Evolutionary conservation across 2,113 vertebrate species (phyloP), one percentile per base, ranked within the genome.

Genomic region (Odontesthes bonariensis): DNA sequence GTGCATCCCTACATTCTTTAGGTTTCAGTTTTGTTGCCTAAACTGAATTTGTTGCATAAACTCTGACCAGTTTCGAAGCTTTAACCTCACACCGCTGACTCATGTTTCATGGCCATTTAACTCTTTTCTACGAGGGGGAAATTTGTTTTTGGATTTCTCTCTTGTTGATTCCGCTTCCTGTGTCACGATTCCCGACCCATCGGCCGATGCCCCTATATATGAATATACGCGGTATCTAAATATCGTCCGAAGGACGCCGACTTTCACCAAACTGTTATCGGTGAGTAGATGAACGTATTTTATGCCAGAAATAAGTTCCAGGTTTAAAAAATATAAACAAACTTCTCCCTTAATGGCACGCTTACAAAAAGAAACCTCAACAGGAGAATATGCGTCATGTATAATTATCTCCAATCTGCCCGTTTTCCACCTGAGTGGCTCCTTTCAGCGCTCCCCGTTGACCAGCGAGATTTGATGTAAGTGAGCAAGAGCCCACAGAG

Each of bases 391-490:
- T 49, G 55, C 78, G 76, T 65, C 78, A 78, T 56, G 55, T 83
- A 57, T 78, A 90, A 88, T 91, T 85, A 91, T 81, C 77, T 85
- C 71, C 70, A 63, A 57, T 80, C 84, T 78, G 73, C 60, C 32
- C 62, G 14, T 51, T 79, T 83, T 79, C 52, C 57, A 61, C 63
- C n/a, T 16, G 19, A 84, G 68, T 51, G 63, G 38, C n/a, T 89
- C 67, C 46, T 84, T 72, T 83, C 67, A 82, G 47, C 33, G 69
- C 33, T 83, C 69, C 63, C 59, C 71, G 67, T 77, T 69, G 66
- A 58, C 47, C 72, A 33, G 27, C 32, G 53, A 76, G 49, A 79
- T 77, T 62, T 38, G 54, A 83, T 75, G 52, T 49, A 66, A 82
- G 49, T 32, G 51, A 68, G 54, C 13, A 9, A 6, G 13, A 42